Evolutionary conservation across 2,113 vertebrate species (phyloP).

Genomic region (Larimichthys crocea): DNA sequence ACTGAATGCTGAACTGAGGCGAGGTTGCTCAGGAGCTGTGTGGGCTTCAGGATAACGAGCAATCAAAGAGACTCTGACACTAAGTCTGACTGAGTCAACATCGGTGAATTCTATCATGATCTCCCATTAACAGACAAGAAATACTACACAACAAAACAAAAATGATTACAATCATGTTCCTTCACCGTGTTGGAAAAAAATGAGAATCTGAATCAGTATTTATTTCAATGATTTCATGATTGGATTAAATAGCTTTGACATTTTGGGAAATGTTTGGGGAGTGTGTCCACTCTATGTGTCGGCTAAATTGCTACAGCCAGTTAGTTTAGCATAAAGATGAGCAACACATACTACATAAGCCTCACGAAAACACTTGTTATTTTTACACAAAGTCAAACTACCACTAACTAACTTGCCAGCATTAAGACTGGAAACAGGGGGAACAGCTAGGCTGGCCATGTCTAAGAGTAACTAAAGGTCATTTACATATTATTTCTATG

Average conservation of each 20-base stretch:
- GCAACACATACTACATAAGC: neutral
- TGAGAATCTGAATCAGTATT: no score
- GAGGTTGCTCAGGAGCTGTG: constrained; percentile 17
- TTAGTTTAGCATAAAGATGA: neutral
- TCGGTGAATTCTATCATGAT: constrained; percentile 40
- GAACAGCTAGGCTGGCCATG: neutral
- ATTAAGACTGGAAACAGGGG: no score
- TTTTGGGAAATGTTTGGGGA: neutral
- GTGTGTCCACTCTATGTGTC: no score
- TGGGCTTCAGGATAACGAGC: constrained; percentile 44
- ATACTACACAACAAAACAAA: neutral
- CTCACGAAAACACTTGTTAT: neutral
- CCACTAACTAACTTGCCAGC: no score
- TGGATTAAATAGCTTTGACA: neutral
- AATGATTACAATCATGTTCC: neutral
- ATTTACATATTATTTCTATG: no score
- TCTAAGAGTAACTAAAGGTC: no score
- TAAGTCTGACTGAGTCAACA: constrained; percentile 57
- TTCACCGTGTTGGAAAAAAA: neutral
- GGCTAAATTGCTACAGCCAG: neutral
- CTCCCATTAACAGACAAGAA: constrained; percentile 24
- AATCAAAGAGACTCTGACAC: constrained; percentile 44
- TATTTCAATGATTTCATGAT: neutral
- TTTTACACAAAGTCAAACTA: neutral
- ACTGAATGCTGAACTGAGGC: constrained; percentile 6